Percentiles rank a stretch among this genome's conserved stretches.
These are phyloP conservation scores for Ciona savignyi DNA, from an alignment of 23 tunicate species.

Conservation along the genomic window DNA sequence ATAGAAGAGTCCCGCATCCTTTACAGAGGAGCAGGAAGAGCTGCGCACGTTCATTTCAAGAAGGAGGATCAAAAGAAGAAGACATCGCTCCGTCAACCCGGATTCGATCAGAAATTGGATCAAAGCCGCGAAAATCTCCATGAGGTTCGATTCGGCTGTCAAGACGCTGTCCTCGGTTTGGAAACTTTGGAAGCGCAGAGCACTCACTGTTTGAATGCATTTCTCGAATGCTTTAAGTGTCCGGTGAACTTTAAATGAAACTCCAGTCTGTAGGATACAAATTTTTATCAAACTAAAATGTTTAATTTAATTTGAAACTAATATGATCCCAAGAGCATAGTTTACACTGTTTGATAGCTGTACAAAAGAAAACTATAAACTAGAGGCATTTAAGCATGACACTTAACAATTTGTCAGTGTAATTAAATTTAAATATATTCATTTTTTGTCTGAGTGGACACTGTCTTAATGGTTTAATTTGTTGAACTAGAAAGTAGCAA, in stretches of 20 bases:
- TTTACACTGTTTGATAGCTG: no score
- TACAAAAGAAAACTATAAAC: no score
- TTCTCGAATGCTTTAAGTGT: constrained; percentile 34
- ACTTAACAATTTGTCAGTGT: no score
- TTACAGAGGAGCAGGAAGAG: neutral
- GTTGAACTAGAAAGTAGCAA: no score
- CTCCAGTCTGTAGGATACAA: constrained; percentile 11
- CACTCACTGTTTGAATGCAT: constrained; percentile 36
- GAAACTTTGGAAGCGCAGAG: constrained; percentile 12
- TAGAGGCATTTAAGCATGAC: no score
- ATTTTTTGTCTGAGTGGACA: no score
- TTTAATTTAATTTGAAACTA: no score
- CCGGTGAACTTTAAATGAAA: constrained; percentile 14
- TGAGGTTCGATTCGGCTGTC: constrained; percentile 13
- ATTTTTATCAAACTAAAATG: no score
- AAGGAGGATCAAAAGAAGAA: constrained; percentile 22
- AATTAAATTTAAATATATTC: no score
- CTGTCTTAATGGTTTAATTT: no score
- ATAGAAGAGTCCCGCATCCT: constrained; percentile 27
- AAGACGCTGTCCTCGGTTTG: constrained; percentile 8
- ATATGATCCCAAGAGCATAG: no score
- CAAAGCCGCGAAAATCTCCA: constrained; percentile 13
- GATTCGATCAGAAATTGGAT: constrained; percentile 35
- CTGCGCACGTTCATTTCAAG: constrained; percentile 43
- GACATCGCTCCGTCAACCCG: constrained; percentile 43